Evolutionary conservation across 2,113 vertebrate species (phyloP), one percentile per base, ranked within the genome.

Genomic region (Tupaia chinensis): DNA sequence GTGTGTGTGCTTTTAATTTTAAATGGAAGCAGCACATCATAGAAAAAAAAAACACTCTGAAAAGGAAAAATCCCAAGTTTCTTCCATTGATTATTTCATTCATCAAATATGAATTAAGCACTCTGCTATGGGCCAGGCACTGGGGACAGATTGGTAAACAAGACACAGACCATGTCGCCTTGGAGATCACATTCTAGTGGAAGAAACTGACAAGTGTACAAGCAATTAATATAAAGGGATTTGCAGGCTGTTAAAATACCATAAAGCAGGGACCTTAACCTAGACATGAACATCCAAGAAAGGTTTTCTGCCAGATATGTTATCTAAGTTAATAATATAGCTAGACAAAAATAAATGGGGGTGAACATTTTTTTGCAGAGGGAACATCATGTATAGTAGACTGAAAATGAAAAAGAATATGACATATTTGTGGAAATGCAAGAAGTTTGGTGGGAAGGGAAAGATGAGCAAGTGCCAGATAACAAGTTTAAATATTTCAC

Each of bases 81-180:
- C 54, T 92, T 80, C 29, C 63, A 70, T n/a, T 86, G 44, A 77
- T 84, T 78, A 10, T 94, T 84, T 78, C 79, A 82, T 63, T 93
- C 3, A 17, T 94, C 58, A 88, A 81, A 77, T 84, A 88, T 85
- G 7, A 89, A 80, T 54, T 91, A 27, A 95, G 10, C 1, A 85
- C 22, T 61, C 53, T 60, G 16, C 53, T 82, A 77, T 82, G 17
- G 85, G 58, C 12, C 6, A 44, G 29, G 7, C 9, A 69, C 58
- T 74, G 27, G 9, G 25, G 10, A 93, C 66, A 70, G 12, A 83
- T 79, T 53, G 27, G 44, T 60, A 34, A 89, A 63, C 6, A 73
- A 73, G 5, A 85, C 5, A 65, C 20, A 87, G 32, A 3, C 2
- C 44, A 34, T 44, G 23, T 20, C 34, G 73, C 80, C 25, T 91